Percentiles rank a stretch among this genome's conserved stretches.
These are phyloP conservation scores for Cheilosia scutellata DNA, from an alignment of 2,888 invertebrate species.

Conservation along the genomic window DNA sequence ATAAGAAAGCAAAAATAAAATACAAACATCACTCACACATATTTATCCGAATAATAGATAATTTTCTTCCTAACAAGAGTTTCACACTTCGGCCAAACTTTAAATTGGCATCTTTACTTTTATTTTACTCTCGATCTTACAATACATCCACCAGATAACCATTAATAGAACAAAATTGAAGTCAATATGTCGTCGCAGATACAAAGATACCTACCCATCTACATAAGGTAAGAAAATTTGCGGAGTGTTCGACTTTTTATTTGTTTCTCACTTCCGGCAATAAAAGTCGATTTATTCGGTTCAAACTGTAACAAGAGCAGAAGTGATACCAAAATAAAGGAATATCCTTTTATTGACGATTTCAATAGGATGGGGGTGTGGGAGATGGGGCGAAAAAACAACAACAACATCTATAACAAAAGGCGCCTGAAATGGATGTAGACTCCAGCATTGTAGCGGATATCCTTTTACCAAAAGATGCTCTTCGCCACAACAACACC, in stretches of 20 bases:
- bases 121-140: not conserved
- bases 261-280: constrained; percentile 63
- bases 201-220: not conserved
- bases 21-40: too few species aligned
- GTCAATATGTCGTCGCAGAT: constrained; percentile 30
- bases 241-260: constrained; percentile 34
- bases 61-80: not conserved
- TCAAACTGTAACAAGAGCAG: constrained; percentile 43
- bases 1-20: too few species aligned
- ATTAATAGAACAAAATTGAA: constrained; percentile 30
- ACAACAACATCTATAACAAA: constrained; percentile 16
- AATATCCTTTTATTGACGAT: constrained; percentile 59
- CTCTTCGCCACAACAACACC: constrained; percentile 12
- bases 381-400: constrained; percentile 10
- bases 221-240: constrained; percentile 5
- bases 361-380: constrained; percentile 21
- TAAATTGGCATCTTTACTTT: constrained; percentile 24
- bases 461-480: constrained; percentile 53
- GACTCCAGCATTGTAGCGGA: constrained; percentile 48
- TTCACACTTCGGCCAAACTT: constrained; percentile 5
- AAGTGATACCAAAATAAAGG: constrained; percentile 57
- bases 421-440: constrained; percentile 33
- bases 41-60: not conserved
- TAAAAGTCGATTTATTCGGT: constrained; percentile 58
- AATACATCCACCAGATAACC: constrained; percentile 6